Conservation (phyloP, 1,140 invertebrate genomes). For the Gonatopus flavifemur region DNA sequence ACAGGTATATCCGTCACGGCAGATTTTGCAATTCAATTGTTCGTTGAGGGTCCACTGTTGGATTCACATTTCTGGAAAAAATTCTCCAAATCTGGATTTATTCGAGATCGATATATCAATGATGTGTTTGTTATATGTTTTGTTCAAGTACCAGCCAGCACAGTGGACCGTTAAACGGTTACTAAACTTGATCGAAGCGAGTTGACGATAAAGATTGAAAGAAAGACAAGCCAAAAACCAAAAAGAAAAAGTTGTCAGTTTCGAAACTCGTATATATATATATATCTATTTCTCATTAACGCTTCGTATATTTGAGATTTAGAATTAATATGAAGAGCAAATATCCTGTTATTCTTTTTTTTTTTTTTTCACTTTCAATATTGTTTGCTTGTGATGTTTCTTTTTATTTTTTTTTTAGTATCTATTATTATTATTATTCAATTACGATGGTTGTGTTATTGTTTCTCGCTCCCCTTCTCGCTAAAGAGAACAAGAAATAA, state of each 20-base stretch:
- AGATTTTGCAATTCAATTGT: constrained; percentile 5
- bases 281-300: constrained; percentile 10
- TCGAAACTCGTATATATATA: constrained; percentile 10
- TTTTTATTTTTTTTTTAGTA: no score
- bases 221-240: constrained; percentile 16
- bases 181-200: constrained; percentile 25
- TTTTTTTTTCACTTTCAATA: background rate
- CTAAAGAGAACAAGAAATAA: no score
- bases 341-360: constrained; percentile 5
- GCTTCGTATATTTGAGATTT: no score
- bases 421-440: no score
- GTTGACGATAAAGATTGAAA: constrained; percentile 39
- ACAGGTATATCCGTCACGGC: constrained; percentile 47
- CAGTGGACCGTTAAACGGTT: no score
- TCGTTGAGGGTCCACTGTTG: no score
- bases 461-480: no score
- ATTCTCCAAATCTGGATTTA: no score
- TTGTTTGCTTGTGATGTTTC: constrained; percentile 10
- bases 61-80: no score
- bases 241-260: constrained; percentile 12
- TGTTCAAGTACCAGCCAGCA: no score
- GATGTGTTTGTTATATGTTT: background rate
- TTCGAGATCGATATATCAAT: no score
- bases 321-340: constrained; percentile 4
- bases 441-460: no score